A percentile compares a stretch with the other conserved stretches of the same genome.
Conservation (phyloP, 2,797 vertebrate species). For the Girardinus metallicus region DNA sequence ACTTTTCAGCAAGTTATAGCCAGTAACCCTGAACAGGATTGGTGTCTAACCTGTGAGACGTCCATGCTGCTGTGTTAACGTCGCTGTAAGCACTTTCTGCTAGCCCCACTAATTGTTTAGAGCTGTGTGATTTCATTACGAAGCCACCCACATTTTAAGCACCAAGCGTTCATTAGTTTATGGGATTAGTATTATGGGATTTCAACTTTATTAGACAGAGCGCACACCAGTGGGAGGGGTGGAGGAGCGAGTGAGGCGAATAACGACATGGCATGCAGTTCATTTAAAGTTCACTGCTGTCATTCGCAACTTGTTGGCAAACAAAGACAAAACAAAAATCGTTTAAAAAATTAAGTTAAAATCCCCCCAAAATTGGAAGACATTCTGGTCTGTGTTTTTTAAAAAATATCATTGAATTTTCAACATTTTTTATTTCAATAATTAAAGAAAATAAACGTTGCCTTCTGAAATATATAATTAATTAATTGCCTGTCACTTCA, state of each 20-base stretch:
- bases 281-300: background rate
- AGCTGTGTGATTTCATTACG: slow-evolving; percentile 49
- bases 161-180: slow-evolving; percentile 38
- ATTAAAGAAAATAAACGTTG: background rate
- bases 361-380: background rate
- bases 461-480: background rate
- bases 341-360: too few relatives aligned
- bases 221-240: background rate
- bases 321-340: background rate
- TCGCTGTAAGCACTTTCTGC: background rate
- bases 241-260: background rate
- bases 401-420: background rate
- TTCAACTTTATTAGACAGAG: background rate
- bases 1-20: too few relatives aligned
- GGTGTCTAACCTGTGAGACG: background rate
- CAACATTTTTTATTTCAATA: background rate
- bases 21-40: background rate
- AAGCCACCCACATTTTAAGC: slow-evolving; percentile 36
- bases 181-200: slow-evolving; percentile 51
- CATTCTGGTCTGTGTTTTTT: background rate
- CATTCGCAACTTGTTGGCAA: background rate
- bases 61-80: background rate
- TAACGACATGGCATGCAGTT: background rate
- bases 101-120: background rate
- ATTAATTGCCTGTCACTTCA: background rate